phyloP scores from a whole-genome alignment of 2,113 vertebrate genomes.

The Myiagra hebetior region DNA sequence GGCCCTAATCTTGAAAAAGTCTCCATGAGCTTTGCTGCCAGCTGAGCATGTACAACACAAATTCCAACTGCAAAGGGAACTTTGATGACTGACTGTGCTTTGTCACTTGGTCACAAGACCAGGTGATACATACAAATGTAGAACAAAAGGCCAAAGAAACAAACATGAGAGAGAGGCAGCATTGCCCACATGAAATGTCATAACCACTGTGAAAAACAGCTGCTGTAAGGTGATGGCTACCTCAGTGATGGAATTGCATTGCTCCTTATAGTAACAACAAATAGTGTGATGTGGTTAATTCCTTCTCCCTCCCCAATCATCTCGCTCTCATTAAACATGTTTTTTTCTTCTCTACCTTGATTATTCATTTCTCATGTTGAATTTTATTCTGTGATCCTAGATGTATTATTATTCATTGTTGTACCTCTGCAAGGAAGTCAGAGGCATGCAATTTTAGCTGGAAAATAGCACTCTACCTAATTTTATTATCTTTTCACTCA shows the following conservation, averaged over 20 bases:
- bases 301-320: not conserved
- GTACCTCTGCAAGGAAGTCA: not conserved
- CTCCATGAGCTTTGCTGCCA: not conserved
- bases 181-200: not conserved
- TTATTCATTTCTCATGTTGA: not conserved
- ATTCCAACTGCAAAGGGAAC: not conserved
- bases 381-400: not conserved
- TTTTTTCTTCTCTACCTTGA: not conserved
- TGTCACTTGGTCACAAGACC: not conserved
- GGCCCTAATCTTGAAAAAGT: not conserved
- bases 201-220: not conserved
- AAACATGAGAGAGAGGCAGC: not conserved
- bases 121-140: not conserved
- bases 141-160: not conserved
- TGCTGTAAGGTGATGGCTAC: not conserved
- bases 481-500: not conserved
- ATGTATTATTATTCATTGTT: not conserved
- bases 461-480: not conserved
- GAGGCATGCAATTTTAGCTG: not conserved
- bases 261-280: not conserved
- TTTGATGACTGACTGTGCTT: not conserved
- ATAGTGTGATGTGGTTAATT: not conserved
- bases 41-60: not conserved
- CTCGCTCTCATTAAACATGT: not conserved
- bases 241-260: not conserved